Evolutionary conservation across 2,888 invertebrate genomes (phyloP), one percentile per base, ranked within the genome.

Genomic region (Dasysyrphus tricinctus): DNA sequence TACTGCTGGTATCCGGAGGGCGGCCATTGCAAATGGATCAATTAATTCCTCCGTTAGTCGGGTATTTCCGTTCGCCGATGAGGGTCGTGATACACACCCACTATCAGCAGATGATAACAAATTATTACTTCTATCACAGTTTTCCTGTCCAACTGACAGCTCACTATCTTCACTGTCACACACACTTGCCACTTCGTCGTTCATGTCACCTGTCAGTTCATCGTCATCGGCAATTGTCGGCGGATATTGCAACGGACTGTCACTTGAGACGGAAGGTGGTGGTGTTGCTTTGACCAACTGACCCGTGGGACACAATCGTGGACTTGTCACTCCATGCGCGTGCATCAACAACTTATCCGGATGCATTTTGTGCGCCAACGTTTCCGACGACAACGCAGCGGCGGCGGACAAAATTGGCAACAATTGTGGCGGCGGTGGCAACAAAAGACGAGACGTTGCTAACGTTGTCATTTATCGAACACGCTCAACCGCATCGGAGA

Each of bases 101-200:
- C 78, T 80, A 56, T 78, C 77, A 49, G 72, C 80, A 6, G 75
- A 80, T 24, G 69, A 73, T 51, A 80, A 47, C 44, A 88, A 80
- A 74, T 86, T 81, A 86, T 87, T 79, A 67, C 83, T 83, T 80
- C 85, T 77, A 63, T 88, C 88, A 79, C 88, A 88, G 87, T 91
- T 90, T 82, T 97, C 97, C 90, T 96, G 96, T 7, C 97, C 96
- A 88, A 97, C 97, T 88, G 96, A 97, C 42, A 97, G 91, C 5
- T 96, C 97, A 56, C 97, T 97, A 90, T 96, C 96, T 89, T 96
- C 96, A 89, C 95, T 95, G 88, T 75, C 86, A 75, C 95, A 95
- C 88, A 95, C 95, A 81, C 96, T 96, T 86, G 94, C 94, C 19
- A 94, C 94, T 85, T 92, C 92, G 39, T 89, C 90, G 19, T 56